Base-by-base conservation (phyloP, 2,888 invertebrate genomes). In the Euzetes globulus region DNA sequence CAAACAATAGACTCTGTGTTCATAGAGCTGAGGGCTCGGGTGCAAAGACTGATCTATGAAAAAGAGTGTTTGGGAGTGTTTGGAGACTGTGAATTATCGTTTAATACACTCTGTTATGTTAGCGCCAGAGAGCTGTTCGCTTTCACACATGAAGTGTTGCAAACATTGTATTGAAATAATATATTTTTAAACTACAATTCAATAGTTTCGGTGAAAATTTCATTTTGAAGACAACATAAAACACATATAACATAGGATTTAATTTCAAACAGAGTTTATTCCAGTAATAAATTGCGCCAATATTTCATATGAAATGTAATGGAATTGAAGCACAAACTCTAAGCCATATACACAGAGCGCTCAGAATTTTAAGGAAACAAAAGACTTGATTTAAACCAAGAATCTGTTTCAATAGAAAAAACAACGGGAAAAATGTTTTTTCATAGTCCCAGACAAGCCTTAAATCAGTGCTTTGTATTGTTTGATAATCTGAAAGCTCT, bases 21-120 rank as follows among this genome's bases (percentile, higher is more conserved):
- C 22, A 55, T 0, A 47, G 15, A 22, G 22, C 13, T 22, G 5
- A 55, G 19, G 13, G 5, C 19, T 50, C 55, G 13, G 55, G 41
- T 41, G 41, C 41, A 41, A 13, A 41, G 41, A 41, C 41, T 41
- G 41, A 41, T 41, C 41, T n/a, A n/a, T n/a, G n/a, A n/a, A 13
- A 7, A 41, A 41, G 13, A 63, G 27, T 63, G 63, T 63, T n/a
- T 27, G 63, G 63, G 63, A 27, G 63, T 33, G 63, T 63, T 27
- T 1, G 2, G 17, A 9, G 27, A 33, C 63, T 63, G 33, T 63
- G 37, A 63, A 63, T 63, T 63, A 63, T 63, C 63, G 63, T 63
- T 63, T n/a, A 55, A 55, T 27, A 63, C 33, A 17, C 17, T n/a
- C n/a, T 63, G 29, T 29, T 63, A 33, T 63, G 63, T 63, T 63